Base-by-base conservation (phyloP, 1,140 invertebrate species). In the Dendrolimus punctatus region DNA sequence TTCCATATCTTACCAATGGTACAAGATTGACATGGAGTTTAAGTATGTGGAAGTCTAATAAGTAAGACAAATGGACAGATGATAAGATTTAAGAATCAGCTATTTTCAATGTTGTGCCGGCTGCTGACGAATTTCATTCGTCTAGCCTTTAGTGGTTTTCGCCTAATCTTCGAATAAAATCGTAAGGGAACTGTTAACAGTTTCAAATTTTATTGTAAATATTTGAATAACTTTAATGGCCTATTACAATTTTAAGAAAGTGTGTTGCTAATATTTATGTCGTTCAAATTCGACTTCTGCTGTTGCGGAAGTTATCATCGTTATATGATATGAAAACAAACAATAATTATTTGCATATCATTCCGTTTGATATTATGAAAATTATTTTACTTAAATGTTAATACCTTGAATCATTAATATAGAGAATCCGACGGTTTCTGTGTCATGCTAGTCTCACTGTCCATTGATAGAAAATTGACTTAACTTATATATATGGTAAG, bases 151-250 rank as follows among this genome's bases (percentile, higher is more conserved):
- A 80, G 77, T 66, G 59, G 73, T 78, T 77, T 75, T 81, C 71
- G 76, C 72, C 72, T 85, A 82, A 76, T 76, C 69, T 81, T 81
- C 70, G 62, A 76, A 67, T 81, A 73, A 80, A 67, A 65, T 72
- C 69, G 62, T 78, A 76, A 70, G 67, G 62, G 70, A 75, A 73
- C 71, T 77, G 69, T 79, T 75, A 75, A 73, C 68, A 64, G 68
- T 76, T 68, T 75, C 72, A 63, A 71, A 66, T 78, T 69, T 81
- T 77, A 80, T 71, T 85, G 81, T 85, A 85, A 76, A 83, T 85
- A 85, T 80, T 79, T 70, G 76, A 71, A 60, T 75, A 73, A 71
- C 62, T 75, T 74, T 64, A 72, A 83, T 71, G 80, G 81, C 78
- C 80, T 85, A 85, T 57, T 70, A 76, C 64, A 64, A 66, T 69